phyloP scores from a whole-genome alignment of 2,113 vertebrate genomes.

The Nyctereutes procyonoides region DNA sequence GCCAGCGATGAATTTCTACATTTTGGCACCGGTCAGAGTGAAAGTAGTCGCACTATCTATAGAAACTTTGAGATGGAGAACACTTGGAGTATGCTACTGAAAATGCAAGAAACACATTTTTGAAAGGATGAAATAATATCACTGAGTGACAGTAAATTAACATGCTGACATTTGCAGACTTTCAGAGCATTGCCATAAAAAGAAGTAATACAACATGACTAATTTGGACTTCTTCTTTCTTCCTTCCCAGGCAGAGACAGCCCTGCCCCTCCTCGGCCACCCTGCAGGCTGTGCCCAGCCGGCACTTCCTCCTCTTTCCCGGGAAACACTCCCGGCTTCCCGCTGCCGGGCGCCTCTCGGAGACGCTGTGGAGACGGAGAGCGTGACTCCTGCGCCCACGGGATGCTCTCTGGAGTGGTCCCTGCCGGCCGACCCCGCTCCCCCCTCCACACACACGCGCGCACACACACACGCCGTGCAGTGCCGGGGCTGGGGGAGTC shows the following conservation, averaged over 20 bases:
- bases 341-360: slow-evolving; percentile 75
- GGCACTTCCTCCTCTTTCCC: slow-evolving; percentile 74
- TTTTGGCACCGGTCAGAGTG: slow-evolving; percentile 82
- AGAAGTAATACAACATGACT: slow-evolving; percentile 85
- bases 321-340: slow-evolving; percentile 76
- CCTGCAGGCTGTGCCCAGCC: slow-evolving; percentile 77
- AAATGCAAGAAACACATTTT: slow-evolving; percentile 81
- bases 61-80: slow-evolving; percentile 82
- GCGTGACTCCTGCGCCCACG: not conserved
- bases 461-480: not conserved
- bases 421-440: too few relatives aligned
- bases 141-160: slow-evolving; percentile 83
- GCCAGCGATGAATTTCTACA: slow-evolving; percentile 75
- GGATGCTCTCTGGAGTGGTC: not conserved
- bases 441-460: too few relatives aligned
- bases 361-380: not conserved
- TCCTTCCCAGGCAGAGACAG: slow-evolving; percentile 80
- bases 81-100: slow-evolving; percentile 80
- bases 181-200: slow-evolving; percentile 85
- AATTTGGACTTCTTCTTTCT: slow-evolving; percentile 86
- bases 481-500: not conserved
- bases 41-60: slow-evolving; percentile 80
- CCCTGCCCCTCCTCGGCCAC: slow-evolving; percentile 86
- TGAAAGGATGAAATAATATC: slow-evolving; percentile 84
- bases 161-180: slow-evolving; percentile 86